phyloP scores from a whole-genome alignment of 2,797 vertebrate genomes.

The Falco columbarius region DNA sequence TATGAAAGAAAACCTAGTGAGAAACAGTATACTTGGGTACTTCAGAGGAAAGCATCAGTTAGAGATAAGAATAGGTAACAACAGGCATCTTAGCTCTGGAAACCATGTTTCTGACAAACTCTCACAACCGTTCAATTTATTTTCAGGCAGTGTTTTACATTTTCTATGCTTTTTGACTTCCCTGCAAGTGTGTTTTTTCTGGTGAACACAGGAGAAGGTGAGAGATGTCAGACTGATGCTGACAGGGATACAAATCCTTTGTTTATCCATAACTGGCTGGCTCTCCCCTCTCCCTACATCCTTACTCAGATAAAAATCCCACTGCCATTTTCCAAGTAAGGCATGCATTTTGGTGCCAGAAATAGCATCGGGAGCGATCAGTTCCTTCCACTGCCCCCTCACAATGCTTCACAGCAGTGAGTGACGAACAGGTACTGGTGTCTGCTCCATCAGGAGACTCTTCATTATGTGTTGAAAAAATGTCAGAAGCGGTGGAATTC shows the following conservation, averaged over 20 bases:
- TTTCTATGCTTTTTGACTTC: background rate
- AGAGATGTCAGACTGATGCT: background rate
- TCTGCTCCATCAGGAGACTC: background rate
- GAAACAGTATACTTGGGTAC: background rate
- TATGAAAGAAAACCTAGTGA: background rate
- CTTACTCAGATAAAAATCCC: background rate
- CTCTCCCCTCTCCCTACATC: background rate
- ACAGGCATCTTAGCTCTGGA: background rate
- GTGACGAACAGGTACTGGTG: slow-evolving; percentile 15
- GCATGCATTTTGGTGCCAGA: background rate
- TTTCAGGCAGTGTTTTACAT: background rate
- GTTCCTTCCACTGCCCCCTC: slow-evolving; percentile 20
- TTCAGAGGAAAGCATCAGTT: background rate
- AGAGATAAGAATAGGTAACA: background rate
- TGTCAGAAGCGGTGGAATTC: background rate
- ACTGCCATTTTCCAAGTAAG: background rate
- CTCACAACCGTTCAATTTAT: background rate
- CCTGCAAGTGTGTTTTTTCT: background rate
- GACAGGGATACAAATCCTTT: background rate
- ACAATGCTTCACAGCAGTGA: background rate
- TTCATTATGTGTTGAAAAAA: background rate
- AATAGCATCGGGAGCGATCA: background rate
- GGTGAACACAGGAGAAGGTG: background rate
- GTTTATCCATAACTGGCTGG: background rate
- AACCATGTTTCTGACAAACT: background rate